Evolutionary conservation across 2,888 invertebrate species (phyloP).

Genomic region (Caenorhabditis sp.): DNA sequence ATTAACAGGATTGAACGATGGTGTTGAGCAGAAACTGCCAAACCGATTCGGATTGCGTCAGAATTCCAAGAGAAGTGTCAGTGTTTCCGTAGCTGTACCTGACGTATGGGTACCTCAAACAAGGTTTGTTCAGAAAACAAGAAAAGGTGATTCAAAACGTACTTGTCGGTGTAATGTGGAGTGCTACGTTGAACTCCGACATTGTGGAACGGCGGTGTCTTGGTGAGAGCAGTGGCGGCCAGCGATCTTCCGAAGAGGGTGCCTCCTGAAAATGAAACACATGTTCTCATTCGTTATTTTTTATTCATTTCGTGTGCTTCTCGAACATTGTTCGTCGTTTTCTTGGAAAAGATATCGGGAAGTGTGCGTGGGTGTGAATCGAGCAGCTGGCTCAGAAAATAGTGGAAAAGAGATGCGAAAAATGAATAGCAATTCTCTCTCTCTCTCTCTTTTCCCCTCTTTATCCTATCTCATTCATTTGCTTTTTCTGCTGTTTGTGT

Average conservation of each 20-base stretch:
- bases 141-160: neutral
- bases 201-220: conserved; percentile 75
- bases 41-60: conserved; percentile 76
- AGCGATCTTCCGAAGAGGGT: conserved; percentile 76
- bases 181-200: conserved; percentile 78
- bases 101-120: conserved; percentile 77
- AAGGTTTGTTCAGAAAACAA: too few species aligned
- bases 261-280: conserved; percentile 70
- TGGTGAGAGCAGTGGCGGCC: conserved; percentile 72
- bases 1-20: too few species aligned
- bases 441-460: conserved; percentile 13
- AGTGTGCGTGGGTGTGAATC: conserved; percentile 37
- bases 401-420: conserved; percentile 31
- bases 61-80: conserved; percentile 72
- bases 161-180: conserved; percentile 76
- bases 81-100: conserved; percentile 69
- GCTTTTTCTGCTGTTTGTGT: conserved; percentile 7
- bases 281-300: neutral
- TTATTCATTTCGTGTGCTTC: conserved; percentile 5
- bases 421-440: conserved; percentile 50
- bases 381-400: conserved; percentile 43
- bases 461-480: conserved; percentile 3
- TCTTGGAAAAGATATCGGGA: conserved; percentile 17
- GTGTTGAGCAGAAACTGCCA: conserved; percentile 1
- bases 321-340: conserved; percentile 36